These are phyloP conservation scores for Yponomeuta plumbellus DNA, from an alignment of 2,888 invertebrate species.

Conservation along the genomic window DNA sequence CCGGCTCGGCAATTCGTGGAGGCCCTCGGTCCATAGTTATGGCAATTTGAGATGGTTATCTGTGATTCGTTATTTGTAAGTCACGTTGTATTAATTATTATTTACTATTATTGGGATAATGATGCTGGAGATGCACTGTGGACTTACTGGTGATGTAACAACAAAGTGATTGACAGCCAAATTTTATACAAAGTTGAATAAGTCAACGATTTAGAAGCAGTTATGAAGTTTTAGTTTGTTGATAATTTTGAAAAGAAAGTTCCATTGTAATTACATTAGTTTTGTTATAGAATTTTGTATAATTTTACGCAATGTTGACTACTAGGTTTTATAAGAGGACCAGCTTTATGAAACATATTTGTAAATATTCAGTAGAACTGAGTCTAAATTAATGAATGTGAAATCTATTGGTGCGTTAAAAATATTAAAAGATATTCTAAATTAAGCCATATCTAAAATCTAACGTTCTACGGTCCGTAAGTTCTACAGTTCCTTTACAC, in stretches of 20 bases:
- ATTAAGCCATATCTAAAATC: not conserved
- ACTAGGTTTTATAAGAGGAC: conserved; percentile 50
- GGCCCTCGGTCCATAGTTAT: conserved; percentile 19
- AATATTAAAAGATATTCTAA: not conserved
- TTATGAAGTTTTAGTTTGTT: conserved; percentile 20
- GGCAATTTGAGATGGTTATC: conserved; percentile 62
- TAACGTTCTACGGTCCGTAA: too few species aligned
- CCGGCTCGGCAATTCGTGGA: conserved; percentile 10
- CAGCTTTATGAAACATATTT: conserved; percentile 53
- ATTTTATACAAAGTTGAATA: not conserved
- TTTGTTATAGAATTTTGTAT: conserved; percentile 52
- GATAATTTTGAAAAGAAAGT: conserved; percentile 13
- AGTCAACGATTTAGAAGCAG: conserved; percentile 16
- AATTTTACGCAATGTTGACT: conserved; percentile 55
- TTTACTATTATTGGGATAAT: conserved; percentile 11
- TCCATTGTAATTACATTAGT: conserved; percentile 20
- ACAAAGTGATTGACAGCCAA: not conserved
- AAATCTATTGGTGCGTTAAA: conserved; percentile 22
- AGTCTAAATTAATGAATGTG: conserved; percentile 38
- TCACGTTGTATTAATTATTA: conserved; percentile 33
- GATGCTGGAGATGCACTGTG: not conserved
- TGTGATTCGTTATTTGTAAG: conserved; percentile 71
- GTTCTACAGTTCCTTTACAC: too few species aligned
- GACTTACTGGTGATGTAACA: not conserved
- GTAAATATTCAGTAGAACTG: conserved; percentile 57